Conservation (phyloP, 2,797 vertebrate species). For the Rhabdomys pumilio region DNA sequence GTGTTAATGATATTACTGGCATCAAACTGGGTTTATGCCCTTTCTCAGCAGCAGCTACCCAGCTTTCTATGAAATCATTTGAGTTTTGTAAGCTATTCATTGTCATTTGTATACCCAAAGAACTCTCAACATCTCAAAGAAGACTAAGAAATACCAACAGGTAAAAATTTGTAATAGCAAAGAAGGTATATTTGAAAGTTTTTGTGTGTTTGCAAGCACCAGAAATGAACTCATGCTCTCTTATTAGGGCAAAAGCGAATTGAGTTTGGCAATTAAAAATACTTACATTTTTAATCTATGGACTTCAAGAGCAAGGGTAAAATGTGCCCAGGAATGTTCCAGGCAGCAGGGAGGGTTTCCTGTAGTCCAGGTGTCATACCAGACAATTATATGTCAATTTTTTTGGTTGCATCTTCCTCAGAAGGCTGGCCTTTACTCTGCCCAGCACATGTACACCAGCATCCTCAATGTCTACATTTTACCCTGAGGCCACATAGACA, state of each 20-base stretch:
- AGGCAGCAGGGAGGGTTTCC: not conserved
- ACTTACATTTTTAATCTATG: not conserved
- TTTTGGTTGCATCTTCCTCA: accelerated
- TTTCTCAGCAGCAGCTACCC: not conserved
- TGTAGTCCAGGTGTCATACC: not conserved
- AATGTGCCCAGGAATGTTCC: not conserved
- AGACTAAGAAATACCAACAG: not conserved
- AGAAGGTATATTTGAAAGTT: not conserved
- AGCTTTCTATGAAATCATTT: conserved; percentile 3
- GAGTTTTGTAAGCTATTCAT: not conserved
- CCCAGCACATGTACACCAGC: too few species aligned
- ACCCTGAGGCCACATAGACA: not conserved
- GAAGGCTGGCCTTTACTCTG: not conserved
- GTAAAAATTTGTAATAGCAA: not conserved
- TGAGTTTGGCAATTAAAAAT: not conserved
- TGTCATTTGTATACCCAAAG: not conserved
- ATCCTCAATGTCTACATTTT: not conserved
- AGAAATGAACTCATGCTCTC: not conserved
- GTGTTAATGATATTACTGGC: not conserved
- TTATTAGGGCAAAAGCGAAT: not conserved
- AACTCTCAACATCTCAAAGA: not conserved
- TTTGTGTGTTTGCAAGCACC: conserved; percentile 21
- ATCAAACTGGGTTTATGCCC: not conserved
- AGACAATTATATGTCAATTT: not conserved
- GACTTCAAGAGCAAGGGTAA: not conserved